Evolutionary conservation across 2,113 vertebrate genomes (phyloP).

Genomic region (Brachirus orientalis): DNA sequence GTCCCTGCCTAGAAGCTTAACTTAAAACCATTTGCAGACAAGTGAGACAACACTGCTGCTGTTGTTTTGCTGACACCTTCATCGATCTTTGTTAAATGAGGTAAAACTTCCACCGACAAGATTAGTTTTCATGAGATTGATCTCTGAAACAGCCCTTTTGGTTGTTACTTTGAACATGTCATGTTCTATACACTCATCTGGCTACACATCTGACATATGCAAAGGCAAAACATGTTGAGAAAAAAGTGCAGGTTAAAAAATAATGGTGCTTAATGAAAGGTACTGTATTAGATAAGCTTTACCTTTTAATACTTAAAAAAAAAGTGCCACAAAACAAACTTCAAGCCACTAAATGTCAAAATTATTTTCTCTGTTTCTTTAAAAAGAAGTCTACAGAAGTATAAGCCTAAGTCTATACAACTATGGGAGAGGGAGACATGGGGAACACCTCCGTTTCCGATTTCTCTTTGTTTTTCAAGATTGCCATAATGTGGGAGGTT

Average conservation of each 20-base stretch:
- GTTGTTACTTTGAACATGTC: background rate
- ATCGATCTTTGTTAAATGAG: constrained; percentile 57
- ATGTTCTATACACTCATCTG: background rate
- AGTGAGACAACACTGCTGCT: constrained; percentile 11
- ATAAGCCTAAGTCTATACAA: too few relatives aligned
- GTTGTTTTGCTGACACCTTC: constrained; percentile 25
- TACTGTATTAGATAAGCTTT: too few relatives aligned
- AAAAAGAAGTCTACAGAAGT: too few relatives aligned
- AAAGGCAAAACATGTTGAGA: background rate
- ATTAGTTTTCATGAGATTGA: constrained; percentile 41
- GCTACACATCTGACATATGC: background rate
- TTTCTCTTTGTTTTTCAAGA: constrained; percentile 34
- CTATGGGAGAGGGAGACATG: constrained; percentile 1
- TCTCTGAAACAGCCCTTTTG: constrained; percentile 11
- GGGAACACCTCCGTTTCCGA: constrained; percentile 48
- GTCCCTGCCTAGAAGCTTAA: constrained; percentile 14
- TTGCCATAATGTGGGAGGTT: constrained; percentile 62
- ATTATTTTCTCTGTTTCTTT: too few relatives aligned
- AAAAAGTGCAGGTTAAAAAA: background rate
- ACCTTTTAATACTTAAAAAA: too few relatives aligned
- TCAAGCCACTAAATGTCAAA: too few relatives aligned
- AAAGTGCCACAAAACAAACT: too few relatives aligned
- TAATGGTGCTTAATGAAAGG: too few relatives aligned
- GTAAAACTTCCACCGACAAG: constrained; percentile 37
- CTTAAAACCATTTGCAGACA: constrained; percentile 27